phyloP scores from a whole-genome alignment of 2,888 invertebrate species.

The Hemicrepidius hirtus region DNA sequence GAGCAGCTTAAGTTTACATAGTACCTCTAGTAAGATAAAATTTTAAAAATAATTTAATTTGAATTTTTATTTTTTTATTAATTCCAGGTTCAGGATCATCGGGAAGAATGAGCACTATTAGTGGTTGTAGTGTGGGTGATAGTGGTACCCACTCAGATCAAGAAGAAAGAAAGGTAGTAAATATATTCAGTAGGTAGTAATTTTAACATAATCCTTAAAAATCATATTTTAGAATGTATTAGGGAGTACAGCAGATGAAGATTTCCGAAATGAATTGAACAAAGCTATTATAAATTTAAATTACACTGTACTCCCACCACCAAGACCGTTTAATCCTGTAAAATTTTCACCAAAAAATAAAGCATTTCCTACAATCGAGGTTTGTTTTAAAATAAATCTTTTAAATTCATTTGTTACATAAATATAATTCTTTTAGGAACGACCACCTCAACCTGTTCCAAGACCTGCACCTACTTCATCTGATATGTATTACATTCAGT shows the following conservation, averaged over 20 bases:
- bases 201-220: not conserved
- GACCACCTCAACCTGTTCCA: slow-evolving; percentile 65
- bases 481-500: slow-evolving; percentile 73
- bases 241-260: slow-evolving; percentile 64
- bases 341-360: slow-evolving; percentile 61
- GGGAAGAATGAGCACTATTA: slow-evolving; percentile 87
- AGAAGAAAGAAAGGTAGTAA: slow-evolving; percentile 79
- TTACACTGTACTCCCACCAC: slow-evolving; percentile 74
- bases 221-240: slow-evolving; percentile 62
- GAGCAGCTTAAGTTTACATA: slow-evolving; percentile 81
- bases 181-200: too few relatives aligned
- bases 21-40: slow-evolving; percentile 76
- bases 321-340: slow-evolving; percentile 71
- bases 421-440: slow-evolving; percentile 62
- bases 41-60: too few relatives aligned
- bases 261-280: slow-evolving; percentile 65
- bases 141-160: slow-evolving; percentile 91
- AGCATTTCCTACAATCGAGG: slow-evolving; percentile 69
- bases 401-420: not conserved
- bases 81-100: slow-evolving; percentile 82
- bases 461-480: slow-evolving; percentile 61
- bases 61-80: too few relatives aligned
- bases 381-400: slow-evolving; percentile 52
- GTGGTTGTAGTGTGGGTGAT: slow-evolving; percentile 87
- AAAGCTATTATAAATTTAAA: slow-evolving; percentile 69